These are phyloP conservation scores for Elanoides forficatus DNA, from an alignment of 2,113 vertebrate genomes.

Conservation along the genomic window DNA sequence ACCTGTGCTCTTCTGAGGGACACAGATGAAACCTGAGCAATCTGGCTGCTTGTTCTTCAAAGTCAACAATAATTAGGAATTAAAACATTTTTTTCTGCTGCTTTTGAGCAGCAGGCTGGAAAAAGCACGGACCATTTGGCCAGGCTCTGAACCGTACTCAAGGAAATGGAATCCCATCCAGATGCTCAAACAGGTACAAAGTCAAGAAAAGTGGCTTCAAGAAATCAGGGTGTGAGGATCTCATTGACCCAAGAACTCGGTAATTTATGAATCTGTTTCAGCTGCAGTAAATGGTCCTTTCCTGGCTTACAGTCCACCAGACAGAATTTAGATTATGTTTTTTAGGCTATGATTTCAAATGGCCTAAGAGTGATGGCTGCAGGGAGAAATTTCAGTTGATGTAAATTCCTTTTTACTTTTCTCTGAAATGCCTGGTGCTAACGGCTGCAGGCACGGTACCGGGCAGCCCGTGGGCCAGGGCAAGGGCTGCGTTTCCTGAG, in stretches of 20 bases:
- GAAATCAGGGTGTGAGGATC: background rate
- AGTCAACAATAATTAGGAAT: background rate
- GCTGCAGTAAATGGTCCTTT: background rate
- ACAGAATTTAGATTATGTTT: background rate
- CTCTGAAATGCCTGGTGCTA: background rate
- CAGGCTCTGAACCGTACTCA: background rate
- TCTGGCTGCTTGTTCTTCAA: background rate
- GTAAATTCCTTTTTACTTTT: background rate
- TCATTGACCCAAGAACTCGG: background rate
- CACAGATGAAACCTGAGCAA: background rate
- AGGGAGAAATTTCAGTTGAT: background rate
- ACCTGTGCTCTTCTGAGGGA: background rate
- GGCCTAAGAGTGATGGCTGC: background rate
- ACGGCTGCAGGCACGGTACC: rapidly evolving
- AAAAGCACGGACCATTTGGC: background rate
- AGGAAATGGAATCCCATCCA: background rate
- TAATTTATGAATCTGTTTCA: background rate
- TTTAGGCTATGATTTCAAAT: background rate
- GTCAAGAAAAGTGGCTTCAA: background rate
- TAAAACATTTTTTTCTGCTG: background rate
- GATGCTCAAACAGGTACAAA: background rate
- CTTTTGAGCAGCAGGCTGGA: background rate
- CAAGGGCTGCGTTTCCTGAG: background rate
- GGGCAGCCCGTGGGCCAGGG: background rate
- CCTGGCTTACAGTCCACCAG: background rate